phyloP scores from a whole-genome alignment of 2,888 invertebrate genomes.

The Neelides folsomi region DNA sequence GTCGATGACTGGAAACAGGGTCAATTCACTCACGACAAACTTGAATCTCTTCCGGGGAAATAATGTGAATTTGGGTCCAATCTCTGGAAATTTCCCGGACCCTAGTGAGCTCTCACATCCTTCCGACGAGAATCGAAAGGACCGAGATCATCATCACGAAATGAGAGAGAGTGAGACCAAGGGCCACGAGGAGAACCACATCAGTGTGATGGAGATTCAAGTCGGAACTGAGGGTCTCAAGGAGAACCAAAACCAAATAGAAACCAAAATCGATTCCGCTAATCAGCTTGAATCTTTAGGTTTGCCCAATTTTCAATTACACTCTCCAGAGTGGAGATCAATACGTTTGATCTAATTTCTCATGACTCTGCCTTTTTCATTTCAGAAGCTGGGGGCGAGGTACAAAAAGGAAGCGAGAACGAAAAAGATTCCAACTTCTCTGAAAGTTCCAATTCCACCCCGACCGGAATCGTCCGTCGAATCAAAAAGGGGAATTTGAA shows the following conservation, averaged over 20 bases:
- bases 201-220: slow-evolving; percentile 19
- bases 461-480: slow-evolving; percentile 45
- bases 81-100: too few species aligned
- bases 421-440: too few species aligned
- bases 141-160: slow-evolving; percentile 8
- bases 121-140: slow-evolving; percentile 1
- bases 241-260: slow-evolving; percentile 10
- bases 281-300: slow-evolving; percentile 19
- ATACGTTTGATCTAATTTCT: background rate
- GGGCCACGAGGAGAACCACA: slow-evolving; percentile 9
- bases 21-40: too few species aligned
- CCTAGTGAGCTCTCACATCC: slow-evolving; percentile 1
- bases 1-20: too few species aligned
- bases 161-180: too few species aligned
- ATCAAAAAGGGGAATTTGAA: slow-evolving; percentile 69
- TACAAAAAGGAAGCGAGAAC: too few species aligned
- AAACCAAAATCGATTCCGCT: background rate
- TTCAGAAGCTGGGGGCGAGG: background rate
- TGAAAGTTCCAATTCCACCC: too few species aligned
- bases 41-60: too few species aligned
- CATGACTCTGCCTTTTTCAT: background rate
- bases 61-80: too few species aligned
- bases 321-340: background rate
- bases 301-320: slow-evolving; percentile 1
- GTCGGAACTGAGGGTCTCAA: slow-evolving; percentile 8